Conservation (phyloP, 2,113 vertebrate species). For the Chlamydotis undulata region DNA sequence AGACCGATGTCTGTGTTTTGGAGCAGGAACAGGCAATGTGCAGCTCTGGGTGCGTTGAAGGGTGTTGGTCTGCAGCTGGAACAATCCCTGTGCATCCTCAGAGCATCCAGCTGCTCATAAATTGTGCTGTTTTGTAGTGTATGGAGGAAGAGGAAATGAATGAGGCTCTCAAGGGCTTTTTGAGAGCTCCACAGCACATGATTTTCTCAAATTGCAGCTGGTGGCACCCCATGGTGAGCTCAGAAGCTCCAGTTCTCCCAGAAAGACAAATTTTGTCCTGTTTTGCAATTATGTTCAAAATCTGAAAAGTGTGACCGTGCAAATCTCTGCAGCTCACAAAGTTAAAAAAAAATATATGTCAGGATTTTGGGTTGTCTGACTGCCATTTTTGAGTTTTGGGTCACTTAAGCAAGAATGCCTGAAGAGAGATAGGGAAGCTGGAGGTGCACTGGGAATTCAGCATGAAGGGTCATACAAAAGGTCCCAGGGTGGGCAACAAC, state of each 20-base stretch:
- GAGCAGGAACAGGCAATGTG: neutral
- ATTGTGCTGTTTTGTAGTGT: rapidly evolving
- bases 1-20: neutral
- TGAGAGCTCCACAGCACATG: neutral
- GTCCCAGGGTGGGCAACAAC: neutral
- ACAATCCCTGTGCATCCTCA: neutral
- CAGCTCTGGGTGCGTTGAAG: neutral
- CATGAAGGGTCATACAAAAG: neutral
- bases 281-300: neutral
- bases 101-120: neutral
- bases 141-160: neutral
- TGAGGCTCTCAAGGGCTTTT: neutral
- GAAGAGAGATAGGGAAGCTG: neutral
- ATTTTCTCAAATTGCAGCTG: neutral
- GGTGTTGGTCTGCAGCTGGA: neutral
- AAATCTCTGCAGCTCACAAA: neutral
- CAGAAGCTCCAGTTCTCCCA: neutral
- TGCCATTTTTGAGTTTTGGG: neutral
- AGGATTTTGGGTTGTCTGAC: neutral
- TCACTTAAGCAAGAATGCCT: neutral
- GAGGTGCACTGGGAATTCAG: neutral
- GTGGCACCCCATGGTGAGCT: neutral
- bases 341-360: no score
- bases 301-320: neutral
- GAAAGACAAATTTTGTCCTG: neutral